Evolutionary conservation across 2,797 vertebrate genomes (phyloP).

Genomic region (Oophaga sylvatica): DNA sequence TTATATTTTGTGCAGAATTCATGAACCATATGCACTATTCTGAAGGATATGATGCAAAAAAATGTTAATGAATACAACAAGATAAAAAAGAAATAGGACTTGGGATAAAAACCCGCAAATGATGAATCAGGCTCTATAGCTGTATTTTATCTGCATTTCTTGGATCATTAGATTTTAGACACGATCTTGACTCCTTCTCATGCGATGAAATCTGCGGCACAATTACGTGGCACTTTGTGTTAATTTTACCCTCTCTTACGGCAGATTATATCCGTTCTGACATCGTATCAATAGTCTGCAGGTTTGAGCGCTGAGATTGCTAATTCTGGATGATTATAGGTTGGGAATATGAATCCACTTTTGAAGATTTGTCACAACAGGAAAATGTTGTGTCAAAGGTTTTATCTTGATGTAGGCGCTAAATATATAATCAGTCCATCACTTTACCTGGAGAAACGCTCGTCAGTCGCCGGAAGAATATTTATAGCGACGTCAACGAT

Average conservation of each 20-base stretch:
- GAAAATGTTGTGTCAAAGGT: slow-evolving; percentile 24
- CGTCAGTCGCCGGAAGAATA: background rate
- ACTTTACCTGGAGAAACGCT: background rate
- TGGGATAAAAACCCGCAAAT: too few species aligned
- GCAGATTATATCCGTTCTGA: background rate
- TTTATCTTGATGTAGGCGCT: background rate
- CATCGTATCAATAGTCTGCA: slow-evolving; percentile 8
- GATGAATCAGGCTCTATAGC: background rate
- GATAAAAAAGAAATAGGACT: too few species aligned
- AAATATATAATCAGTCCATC: slow-evolving; percentile 15
- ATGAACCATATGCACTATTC: too few species aligned
- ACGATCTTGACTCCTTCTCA: background rate
- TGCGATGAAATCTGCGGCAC: background rate
- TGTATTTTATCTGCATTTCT: background rate
- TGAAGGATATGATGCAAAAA: too few species aligned
- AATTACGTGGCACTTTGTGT: slow-evolving; percentile 1
- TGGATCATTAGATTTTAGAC: background rate
- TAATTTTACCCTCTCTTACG: background rate
- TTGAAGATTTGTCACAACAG: slow-evolving; percentile 41
- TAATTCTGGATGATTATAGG: slow-evolving; percentile 32
- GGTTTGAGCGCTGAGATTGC: background rate
- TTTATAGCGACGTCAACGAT: background rate
- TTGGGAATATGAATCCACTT: slow-evolving; percentile 17
- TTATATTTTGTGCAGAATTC: too few species aligned
- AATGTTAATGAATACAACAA: too few species aligned